These are phyloP conservation scores for Semicossyphus pulcher DNA, from an alignment of 2,113 vertebrate genomes.

Conservation along the genomic window DNA sequence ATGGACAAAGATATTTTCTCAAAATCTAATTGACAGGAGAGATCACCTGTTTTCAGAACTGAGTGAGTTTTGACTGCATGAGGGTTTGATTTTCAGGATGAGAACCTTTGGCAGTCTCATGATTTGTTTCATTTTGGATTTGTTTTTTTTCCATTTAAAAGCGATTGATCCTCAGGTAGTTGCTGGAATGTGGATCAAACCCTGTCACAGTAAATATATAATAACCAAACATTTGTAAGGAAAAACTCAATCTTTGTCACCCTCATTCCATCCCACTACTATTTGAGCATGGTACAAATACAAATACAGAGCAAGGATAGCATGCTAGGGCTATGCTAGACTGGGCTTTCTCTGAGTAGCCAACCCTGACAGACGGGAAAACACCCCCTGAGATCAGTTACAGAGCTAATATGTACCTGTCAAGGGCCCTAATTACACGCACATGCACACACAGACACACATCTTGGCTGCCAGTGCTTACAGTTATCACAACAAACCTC, in stretches of 20 bases:
- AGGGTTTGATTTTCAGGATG: not conserved
- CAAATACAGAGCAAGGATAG: not conserved
- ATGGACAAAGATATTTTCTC: not conserved
- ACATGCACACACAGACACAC: constrained; percentile 44
- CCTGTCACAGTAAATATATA: no score
- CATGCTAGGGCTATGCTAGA: constrained; percentile 23
- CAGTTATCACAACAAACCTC: constrained; percentile 59
- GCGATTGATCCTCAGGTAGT: no score
- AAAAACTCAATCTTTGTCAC: not conserved
- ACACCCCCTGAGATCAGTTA: constrained; percentile 75
- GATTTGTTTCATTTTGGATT: not conserved
- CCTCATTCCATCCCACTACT: not conserved
- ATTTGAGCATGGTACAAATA: not conserved
- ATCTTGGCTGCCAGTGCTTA: constrained; percentile 57
- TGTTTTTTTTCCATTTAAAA: not conserved
- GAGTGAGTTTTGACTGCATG: not conserved
- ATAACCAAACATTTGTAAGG: not conserved
- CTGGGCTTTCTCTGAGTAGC: constrained; percentile 56
- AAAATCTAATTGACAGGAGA: not conserved
- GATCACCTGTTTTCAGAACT: not conserved
- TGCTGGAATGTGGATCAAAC: no score
- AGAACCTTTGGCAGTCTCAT: not conserved
- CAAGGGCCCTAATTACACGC: constrained; percentile 67
- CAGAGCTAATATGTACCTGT: constrained; percentile 78
- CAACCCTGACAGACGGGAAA: constrained; percentile 70